Percentiles rank a stretch among this genome's conserved stretches.
Evolutionary conservation across 2,797 vertebrate species (phyloP).

Genomic region (Lepus townsendii): DNA sequence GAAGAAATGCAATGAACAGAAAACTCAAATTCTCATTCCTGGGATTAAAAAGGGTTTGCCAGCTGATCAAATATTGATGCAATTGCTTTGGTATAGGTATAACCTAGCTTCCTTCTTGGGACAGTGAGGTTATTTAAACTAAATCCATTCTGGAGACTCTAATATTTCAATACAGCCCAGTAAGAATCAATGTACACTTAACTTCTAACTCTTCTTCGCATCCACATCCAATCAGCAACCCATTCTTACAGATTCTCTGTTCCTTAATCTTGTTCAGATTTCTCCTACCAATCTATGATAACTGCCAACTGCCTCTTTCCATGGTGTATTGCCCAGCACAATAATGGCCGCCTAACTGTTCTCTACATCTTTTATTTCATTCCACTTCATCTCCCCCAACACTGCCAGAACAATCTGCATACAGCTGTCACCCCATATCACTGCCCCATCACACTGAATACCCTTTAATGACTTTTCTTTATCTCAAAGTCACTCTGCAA

Average conservation of each 20-base stretch:
- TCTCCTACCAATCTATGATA: not conserved
- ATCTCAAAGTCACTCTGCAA: constrained; percentile 21
- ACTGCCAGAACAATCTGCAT: not conserved
- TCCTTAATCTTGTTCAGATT: constrained; percentile 29
- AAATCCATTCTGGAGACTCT: not conserved
- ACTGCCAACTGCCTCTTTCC: not conserved
- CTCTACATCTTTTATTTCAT: constrained; percentile 38
- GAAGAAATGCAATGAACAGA: constrained; percentile 23
- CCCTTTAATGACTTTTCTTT: constrained; percentile 28
- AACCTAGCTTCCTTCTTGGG: not conserved
- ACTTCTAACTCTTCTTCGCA: constrained; percentile 24
- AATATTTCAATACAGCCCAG: constrained; percentile 51
- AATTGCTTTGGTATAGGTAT: constrained; percentile 5
- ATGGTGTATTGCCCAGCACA: not conserved
- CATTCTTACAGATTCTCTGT: not conserved
- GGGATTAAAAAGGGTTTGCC: not conserved
- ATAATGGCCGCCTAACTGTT: not conserved
- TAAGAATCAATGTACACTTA: not conserved
- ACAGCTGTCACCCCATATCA: constrained; percentile 39
- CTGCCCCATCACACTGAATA: not conserved
- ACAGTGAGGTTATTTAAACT: not conserved
- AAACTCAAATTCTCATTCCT: constrained; percentile 10
- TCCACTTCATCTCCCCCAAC: not conserved
- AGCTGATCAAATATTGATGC: not conserved
- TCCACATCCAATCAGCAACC: not conserved